Base-by-base conservation (phyloP, 2,113 vertebrate species). In the Ciconia maguari region DNA sequence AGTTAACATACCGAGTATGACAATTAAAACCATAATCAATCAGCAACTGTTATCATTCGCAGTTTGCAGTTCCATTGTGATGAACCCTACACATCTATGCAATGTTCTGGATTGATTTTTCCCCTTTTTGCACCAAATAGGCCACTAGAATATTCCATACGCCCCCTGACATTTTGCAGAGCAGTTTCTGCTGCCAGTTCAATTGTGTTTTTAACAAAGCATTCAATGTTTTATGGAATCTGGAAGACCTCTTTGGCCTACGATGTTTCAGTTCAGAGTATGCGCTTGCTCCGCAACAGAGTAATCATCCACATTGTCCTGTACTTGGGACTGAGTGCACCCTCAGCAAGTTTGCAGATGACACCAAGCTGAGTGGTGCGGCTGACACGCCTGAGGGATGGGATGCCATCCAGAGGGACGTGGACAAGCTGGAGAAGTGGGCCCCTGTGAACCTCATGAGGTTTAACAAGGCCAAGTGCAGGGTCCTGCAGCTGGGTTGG, bases 21-120 rank as follows among this genome's bases (percentile, higher is more conserved):
- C 77, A 91, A 96, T 94, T 94, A 66, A 81, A 93, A 64, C 38
- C 1, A 1, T 71, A 93, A 89, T 95, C 61, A 82, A 55, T 79
- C 90, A 81, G 57, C 21, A 84, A 17, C 32, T 55, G 32, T 78
- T 87, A 38, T 19, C 7, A 51, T 62, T 84, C 42, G 11, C 30
- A 61, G 36, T 88, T 85, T 88, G 42, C 41, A 69, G 71, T 66
- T 78, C 52, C 58, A 26, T n/a, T 78, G 48, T 68, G 57, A 71
- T 75, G 16, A 68, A 26, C 11, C 16, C 52, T 68, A 76, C 38
- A 27, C 2, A 13, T 69, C 66, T 48, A 21, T 84, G 36, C 65
- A 84, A 19, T 48, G 89, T 49, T 95, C 62, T 7, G 5, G 27
- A 58, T n/a, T 29, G 34, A 52, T 55, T 92, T 83, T 60, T 42